Base-by-base conservation (phyloP, 2,888 invertebrate genomes). In the Galeruca laticollis region DNA sequence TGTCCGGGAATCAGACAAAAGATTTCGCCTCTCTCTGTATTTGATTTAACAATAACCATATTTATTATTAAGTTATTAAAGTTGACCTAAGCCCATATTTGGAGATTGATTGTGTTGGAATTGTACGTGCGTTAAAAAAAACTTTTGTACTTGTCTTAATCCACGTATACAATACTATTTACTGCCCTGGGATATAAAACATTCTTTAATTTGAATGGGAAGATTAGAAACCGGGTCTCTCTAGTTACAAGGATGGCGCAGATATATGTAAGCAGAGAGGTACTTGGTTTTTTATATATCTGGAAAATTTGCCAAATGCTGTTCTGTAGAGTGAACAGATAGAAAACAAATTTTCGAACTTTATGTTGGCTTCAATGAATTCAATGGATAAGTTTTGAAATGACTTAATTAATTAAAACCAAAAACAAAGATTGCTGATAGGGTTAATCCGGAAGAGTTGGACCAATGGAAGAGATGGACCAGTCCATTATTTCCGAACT, bases 121-220 rank as follows among this genome's bases (percentile, higher is more conserved):
- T 71, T 68, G 59, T 57, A 43, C 47, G 68, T 69, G 67, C 61
- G 60, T 49, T 56, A 59, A 64, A 70, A 73, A 71, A 68, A 60
- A 67, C 20, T 60, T 60, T 60, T 65, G 68, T 73, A 70, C 70
- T 71, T 72, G 60, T 70, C 66, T 71, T 74, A 69, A 72, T 74
- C 72, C 72, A 54, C 60, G 64, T 68, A 70, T 40, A 76, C 74
- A 77, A 77, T 75, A 67, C 69, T 66, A 74, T 70, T 68, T 72
- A 73, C 72, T 73, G 70, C 64, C 70, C 60, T 51, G 59, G 69
- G 75, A 76, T 76, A 82, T 81, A 81, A 82, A 82, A 75, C 78
- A 78, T 79, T 80, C 80, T 80, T 79, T 81, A 82, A 82, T 82
- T 81, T 82, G 79, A 83, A 83, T 82, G 77, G 80, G 81, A 80